These are phyloP conservation scores for Hassar affinis DNA, from an alignment of 2,113 vertebrate genomes.

Conservation along the genomic window DNA sequence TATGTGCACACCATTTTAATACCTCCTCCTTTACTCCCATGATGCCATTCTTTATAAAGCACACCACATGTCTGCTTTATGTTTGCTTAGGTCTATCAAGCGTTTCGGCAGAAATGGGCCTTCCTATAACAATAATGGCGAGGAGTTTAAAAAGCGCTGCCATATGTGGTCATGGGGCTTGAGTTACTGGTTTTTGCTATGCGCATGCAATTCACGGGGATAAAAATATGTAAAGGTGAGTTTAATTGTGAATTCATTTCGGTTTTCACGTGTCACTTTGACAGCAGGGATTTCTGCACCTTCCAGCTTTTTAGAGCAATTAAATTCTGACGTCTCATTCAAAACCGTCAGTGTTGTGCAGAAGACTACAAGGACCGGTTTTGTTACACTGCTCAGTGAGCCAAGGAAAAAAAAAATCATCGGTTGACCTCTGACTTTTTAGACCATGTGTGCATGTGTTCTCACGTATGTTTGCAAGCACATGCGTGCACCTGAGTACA, in stretches of 20 bases:
- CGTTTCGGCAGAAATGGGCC: slow-evolving; percentile 37
- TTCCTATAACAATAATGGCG: slow-evolving; percentile 32
- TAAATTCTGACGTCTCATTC: slow-evolving; percentile 3
- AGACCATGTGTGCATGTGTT: slow-evolving; percentile 30
- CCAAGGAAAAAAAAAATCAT: not conserved
- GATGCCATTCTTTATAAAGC: slow-evolving; percentile 64
- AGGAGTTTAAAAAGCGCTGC: slow-evolving; percentile 25
- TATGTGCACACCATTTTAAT: slow-evolving; percentile 56
- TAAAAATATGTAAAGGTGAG: not conserved
- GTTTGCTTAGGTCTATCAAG: slow-evolving; percentile 41
- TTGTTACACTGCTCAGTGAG: not conserved
- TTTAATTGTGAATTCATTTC: slow-evolving; percentile 27
- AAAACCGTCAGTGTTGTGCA: not conserved
- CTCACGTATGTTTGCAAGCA: slow-evolving; percentile 44
- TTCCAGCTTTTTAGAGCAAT: slow-evolving; percentile 11
- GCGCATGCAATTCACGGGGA: not conserved
- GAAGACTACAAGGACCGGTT: not conserved
- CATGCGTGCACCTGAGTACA: slow-evolving; percentile 23
- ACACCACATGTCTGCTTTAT: slow-evolving; percentile 54
- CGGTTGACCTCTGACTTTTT: slow-evolving; percentile 25
- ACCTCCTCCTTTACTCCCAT: slow-evolving; percentile 55
- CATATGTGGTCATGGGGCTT: slow-evolving; percentile 19
- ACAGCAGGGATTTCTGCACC: slow-evolving; percentile 1
- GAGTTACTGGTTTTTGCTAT: slow-evolving; percentile 5
- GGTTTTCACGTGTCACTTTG: not conserved